Conservation (phyloP, 1,140 invertebrate species). For the Pseudomyrmex pallidus region DNA sequence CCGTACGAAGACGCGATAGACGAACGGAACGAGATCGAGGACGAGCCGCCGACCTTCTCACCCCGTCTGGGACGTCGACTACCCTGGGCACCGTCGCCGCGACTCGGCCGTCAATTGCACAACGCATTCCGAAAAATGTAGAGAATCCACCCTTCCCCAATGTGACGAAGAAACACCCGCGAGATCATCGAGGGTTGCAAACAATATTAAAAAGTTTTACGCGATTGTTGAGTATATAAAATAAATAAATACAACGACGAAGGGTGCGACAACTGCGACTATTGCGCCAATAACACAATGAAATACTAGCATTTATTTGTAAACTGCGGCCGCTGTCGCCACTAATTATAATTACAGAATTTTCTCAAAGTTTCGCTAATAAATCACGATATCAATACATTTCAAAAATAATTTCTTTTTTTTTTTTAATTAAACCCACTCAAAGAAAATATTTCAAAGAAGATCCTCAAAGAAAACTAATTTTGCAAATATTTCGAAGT, state of each 20-base stretch:
- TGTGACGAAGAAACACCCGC: not conserved
- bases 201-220: no score
- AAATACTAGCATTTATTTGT: slow-evolving; percentile 67
- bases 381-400: no score
- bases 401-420: no score
- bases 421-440: no score
- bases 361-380: not conserved
- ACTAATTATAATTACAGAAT: not conserved
- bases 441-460: no score
- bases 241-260: no score
- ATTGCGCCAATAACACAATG: slow-evolving; percentile 28
- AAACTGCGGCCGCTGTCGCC: slow-evolving; percentile 15
- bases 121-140: slow-evolving; percentile 61
- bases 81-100: slow-evolving; percentile 66
- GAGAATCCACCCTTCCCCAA: not conserved
- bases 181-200: no score
- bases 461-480: not conserved
- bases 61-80: slow-evolving; percentile 72
- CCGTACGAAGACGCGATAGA: slow-evolving; percentile 17
- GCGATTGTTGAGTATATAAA: no score
- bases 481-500: no score
- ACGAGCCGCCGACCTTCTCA: slow-evolving; percentile 67
- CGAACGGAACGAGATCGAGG: slow-evolving; percentile 46
- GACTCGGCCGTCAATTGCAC: slow-evolving; percentile 69
- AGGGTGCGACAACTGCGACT: no score